phyloP scores from a whole-genome alignment of 2,113 vertebrate genomes.

The Strix aluco region DNA sequence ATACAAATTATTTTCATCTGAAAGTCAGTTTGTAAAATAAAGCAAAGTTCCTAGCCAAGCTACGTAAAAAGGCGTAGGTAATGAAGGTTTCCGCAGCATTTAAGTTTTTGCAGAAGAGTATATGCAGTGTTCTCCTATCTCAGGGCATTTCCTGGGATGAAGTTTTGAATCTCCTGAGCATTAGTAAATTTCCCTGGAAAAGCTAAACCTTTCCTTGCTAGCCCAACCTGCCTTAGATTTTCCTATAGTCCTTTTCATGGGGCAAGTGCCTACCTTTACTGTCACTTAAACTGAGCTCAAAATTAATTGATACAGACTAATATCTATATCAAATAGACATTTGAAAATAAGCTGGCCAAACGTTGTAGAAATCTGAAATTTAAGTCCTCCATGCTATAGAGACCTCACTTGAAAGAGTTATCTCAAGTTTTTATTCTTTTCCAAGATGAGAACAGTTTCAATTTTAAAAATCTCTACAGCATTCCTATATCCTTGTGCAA shows the following conservation, averaged over 20 bases:
- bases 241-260: not conserved
- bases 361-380: not conserved
- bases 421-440: not conserved
- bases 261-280: not conserved
- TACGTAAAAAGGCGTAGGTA: not conserved
- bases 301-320: not conserved
- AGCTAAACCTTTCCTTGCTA: not conserved
- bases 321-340: not conserved
- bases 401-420: not conserved
- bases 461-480: not conserved
- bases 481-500: not conserved
- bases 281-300: not conserved
- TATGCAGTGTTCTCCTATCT: not conserved
- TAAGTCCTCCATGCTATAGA: not conserved
- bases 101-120: not conserved
- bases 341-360: not conserved
- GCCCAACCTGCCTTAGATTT: not conserved
- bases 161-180: not conserved
- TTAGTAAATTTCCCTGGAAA: not conserved
- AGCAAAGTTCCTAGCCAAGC: not conserved
- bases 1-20: not conserved
- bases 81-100: rapidly evolving
- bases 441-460: not conserved
- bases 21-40: not conserved
- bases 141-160: not conserved